Evolutionary conservation across 2,888 invertebrate species (phyloP).

Genomic region (Pomacea canaliculata): DNA sequence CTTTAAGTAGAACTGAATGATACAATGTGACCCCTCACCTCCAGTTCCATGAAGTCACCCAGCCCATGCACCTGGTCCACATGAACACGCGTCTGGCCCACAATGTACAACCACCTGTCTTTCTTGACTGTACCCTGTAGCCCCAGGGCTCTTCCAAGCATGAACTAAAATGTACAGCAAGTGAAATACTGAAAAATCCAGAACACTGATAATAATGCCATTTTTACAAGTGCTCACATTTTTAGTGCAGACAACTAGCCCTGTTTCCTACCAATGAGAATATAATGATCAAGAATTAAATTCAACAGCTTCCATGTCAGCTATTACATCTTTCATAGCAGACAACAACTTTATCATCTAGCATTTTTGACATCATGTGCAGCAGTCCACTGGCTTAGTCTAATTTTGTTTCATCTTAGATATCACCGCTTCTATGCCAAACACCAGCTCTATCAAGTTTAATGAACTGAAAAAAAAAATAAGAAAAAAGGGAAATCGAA

Average conservation of each 20-base stretch:
- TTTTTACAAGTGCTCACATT: not conserved
- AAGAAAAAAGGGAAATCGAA: too few relatives aligned
- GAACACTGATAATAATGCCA: not conserved
- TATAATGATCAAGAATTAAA: too few relatives aligned
- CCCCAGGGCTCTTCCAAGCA: conserved; percentile 78
- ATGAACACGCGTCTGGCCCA: conserved; percentile 88
- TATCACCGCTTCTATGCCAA: too few relatives aligned
- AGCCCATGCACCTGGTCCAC: conserved; percentile 85
- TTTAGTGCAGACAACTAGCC: not conserved
- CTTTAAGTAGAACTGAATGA: too few relatives aligned
- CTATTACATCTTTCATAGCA: too few relatives aligned
- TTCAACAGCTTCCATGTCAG: too few relatives aligned
- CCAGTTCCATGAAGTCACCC: conserved; percentile 87
- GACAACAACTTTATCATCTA: too few relatives aligned
- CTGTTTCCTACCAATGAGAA: not conserved
- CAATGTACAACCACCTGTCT: conserved; percentile 81
- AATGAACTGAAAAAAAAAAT: too few relatives aligned
- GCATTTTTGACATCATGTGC: too few relatives aligned
- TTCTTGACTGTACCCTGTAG: conserved; percentile 82
- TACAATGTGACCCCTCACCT: conserved; percentile 73
- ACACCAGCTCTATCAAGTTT: too few relatives aligned
- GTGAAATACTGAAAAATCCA: not conserved
- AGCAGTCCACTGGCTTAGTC: too few relatives aligned
- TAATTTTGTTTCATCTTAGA: too few relatives aligned
- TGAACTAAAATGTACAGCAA: conserved; percentile 48